A percentile compares a stretch with the other conserved stretches of the same genome.
Conservation (phyloP, 1,140 invertebrate species). For the Bombus pyrosoma region DNA sequence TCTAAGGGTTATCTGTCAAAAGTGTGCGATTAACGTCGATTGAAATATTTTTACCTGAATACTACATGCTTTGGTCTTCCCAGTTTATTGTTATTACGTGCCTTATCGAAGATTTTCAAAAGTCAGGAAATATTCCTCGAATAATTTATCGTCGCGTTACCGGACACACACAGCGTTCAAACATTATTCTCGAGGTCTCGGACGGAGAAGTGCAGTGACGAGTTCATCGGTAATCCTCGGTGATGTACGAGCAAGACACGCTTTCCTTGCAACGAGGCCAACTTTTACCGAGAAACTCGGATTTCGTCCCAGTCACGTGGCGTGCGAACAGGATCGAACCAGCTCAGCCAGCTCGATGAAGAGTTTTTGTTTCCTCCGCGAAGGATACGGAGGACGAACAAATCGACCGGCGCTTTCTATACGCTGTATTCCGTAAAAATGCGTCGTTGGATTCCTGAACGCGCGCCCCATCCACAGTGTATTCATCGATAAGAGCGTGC, state of each 20-base stretch:
- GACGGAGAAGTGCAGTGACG: not conserved
- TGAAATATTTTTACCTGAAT: too few relatives aligned
- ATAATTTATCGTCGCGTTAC: slow-evolving; percentile 9
- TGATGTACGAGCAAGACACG: slow-evolving; percentile 56
- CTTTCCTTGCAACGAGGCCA: slow-evolving; percentile 50
- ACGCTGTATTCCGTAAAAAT: not conserved
- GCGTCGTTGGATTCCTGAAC: not conserved
- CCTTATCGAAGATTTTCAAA: not conserved
- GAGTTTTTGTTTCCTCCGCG: not conserved
- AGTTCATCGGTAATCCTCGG: slow-evolving; percentile 52
- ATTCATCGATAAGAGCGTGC: slow-evolving; percentile 8
- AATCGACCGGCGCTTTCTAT: not conserved
- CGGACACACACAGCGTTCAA: slow-evolving; percentile 12
- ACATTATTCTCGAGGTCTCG: slow-evolving; percentile 24
- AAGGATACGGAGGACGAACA: not conserved
- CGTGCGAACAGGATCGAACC: not conserved
- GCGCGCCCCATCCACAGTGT: not conserved
- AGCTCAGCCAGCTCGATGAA: not conserved
- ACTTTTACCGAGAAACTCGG: slow-evolving; percentile 64
- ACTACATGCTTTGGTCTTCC: too few relatives aligned
- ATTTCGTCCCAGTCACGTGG: slow-evolving; percentile 34
- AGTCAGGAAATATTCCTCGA: not conserved
- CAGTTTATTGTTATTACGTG: too few relatives aligned
- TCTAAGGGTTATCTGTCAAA: not conserved
- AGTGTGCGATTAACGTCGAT: too few relatives aligned